Evolutionary conservation across 2,113 vertebrate genomes (phyloP).

Genomic region (Asarcornis scutulata): DNA sequence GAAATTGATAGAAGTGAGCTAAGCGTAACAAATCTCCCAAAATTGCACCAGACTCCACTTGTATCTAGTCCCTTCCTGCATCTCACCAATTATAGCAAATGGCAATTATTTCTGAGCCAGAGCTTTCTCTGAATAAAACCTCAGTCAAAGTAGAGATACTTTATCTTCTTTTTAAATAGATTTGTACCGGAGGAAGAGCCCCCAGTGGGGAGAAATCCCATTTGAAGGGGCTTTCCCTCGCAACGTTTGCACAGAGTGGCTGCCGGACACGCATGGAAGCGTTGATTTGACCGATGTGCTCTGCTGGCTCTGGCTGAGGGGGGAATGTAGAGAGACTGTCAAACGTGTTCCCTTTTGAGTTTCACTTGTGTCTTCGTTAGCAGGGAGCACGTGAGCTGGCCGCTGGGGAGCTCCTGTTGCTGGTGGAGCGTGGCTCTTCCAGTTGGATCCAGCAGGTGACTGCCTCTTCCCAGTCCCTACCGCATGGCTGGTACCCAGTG

Average conservation of each 20-base stretch:
- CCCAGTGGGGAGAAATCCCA: slow-evolving; percentile 15
- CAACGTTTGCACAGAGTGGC: background rate
- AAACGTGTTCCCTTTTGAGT: fast-evolving
- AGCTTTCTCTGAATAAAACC: slow-evolving; percentile 67
- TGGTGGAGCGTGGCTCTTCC: background rate
- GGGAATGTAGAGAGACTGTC: background rate
- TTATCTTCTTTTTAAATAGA: slow-evolving; percentile 61
- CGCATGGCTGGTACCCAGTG: fast-evolving
- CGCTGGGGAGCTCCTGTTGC: background rate
- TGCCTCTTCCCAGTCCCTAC: background rate
- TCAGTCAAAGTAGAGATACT: slow-evolving; percentile 28
- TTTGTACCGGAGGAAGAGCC: background rate
- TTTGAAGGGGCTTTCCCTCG: slow-evolving; percentile 43
- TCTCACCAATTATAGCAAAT: slow-evolving; percentile 76
- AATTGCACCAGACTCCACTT: slow-evolving; percentile 75
- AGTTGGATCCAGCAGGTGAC: background rate
- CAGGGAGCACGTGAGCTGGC: background rate
- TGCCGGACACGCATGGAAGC: background rate
- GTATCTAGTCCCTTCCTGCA: slow-evolving; percentile 68
- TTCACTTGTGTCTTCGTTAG: background rate
- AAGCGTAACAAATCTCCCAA: slow-evolving; percentile 83
- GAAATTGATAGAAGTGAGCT: slow-evolving; percentile 81
- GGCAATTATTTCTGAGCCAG: slow-evolving; percentile 78
- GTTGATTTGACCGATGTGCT: background rate
- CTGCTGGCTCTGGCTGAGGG: background rate